Percentiles rank a stretch among this genome's conserved stretches.
Evolutionary conservation across 2,797 vertebrate genomes (phyloP).

Genomic region (Sebastes diploproa): DNA sequence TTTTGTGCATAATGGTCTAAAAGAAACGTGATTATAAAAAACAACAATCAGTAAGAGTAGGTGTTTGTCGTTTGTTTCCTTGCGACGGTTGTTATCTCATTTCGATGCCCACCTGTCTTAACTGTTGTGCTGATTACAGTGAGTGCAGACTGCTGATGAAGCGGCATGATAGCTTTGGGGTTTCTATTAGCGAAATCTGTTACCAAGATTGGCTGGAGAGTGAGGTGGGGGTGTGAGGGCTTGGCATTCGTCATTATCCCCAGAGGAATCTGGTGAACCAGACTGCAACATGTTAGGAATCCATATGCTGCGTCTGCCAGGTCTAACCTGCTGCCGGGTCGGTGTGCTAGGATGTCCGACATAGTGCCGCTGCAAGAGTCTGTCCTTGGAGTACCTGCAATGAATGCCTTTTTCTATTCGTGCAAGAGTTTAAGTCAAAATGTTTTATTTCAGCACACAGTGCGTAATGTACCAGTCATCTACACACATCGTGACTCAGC

Average conservation of each 20-base stretch:
- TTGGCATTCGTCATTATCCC: conserved; percentile 49
- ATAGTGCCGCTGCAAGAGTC: not conserved
- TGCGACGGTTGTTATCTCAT: not conserved
- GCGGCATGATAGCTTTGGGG: conserved; percentile 21
- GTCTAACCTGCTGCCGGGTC: not conserved
- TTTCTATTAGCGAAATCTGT: conserved; percentile 33
- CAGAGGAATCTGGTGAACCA: conserved; percentile 55
- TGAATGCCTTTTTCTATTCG: not conserved
- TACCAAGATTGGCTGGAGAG: not conserved
- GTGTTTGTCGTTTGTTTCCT: not conserved
- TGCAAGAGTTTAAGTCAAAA: not conserved
- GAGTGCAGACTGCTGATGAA: conserved; percentile 26
- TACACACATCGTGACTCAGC: conserved; percentile 15
- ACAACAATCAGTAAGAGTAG: not conserved
- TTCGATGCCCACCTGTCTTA: conserved; percentile 11
- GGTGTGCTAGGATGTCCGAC: conserved; percentile 4
- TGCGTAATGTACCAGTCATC: not conserved
- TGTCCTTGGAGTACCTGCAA: not conserved
- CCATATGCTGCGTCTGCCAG: conserved; percentile 53
- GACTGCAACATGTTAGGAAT: conserved; percentile 52
- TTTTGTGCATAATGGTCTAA: not conserved
- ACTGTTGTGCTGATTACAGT: not conserved
- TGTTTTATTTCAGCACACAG: not conserved
- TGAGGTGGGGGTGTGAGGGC: not conserved
- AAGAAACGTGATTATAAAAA: not conserved